Evolutionary conservation across 2,888 invertebrate genomes (phyloP).

Genomic region (Psococerastis gibbosa): DNA sequence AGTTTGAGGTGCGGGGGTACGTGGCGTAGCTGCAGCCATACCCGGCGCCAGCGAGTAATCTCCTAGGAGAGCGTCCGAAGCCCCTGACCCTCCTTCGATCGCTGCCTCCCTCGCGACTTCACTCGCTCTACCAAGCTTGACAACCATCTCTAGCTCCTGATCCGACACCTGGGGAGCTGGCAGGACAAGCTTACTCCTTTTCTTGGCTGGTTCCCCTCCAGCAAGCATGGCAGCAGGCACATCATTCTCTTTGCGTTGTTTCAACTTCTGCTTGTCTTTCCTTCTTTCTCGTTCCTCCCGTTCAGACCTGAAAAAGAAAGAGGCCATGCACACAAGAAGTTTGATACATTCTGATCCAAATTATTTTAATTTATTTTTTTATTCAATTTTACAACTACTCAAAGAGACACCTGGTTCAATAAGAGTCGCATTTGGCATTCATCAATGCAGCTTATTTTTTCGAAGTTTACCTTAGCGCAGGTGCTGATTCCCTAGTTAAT

Average conservation of each 20-base stretch:
- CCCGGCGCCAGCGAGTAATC: conserved; percentile 72
- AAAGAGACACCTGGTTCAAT: too few relatives aligned
- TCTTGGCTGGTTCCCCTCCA: conserved; percentile 74
- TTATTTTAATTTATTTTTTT: neutral
- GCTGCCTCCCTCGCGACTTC: conserved; percentile 81
- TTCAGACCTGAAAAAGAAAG: conserved; percentile 15
- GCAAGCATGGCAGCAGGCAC: conserved; percentile 78
- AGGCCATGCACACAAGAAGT: too few relatives aligned
- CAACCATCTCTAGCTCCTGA: conserved; percentile 73
- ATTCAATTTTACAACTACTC: too few relatives aligned
- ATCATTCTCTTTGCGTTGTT: conserved; percentile 90
- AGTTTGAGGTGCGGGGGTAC: conserved; percentile 69
- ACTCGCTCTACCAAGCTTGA: conserved; percentile 76
- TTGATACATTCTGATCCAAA: conserved; percentile 9
- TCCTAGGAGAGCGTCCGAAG: conserved; percentile 71
- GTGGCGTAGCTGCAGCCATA: conserved; percentile 43
- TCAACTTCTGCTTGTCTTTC: conserved; percentile 88
- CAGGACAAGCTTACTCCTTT: conserved; percentile 86
- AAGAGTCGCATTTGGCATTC: neutral
- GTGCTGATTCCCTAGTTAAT: too few relatives aligned
- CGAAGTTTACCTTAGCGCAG: too few relatives aligned
- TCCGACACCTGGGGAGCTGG: conserved; percentile 96
- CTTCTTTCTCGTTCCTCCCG: conserved; percentile 47
- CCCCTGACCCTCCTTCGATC: conserved; percentile 47
- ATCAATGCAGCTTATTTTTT: neutral